These are phyloP conservation scores for Pomatorhinus ruficollis DNA, from an alignment of 2,113 vertebrate species.

Conservation along the genomic window DNA sequence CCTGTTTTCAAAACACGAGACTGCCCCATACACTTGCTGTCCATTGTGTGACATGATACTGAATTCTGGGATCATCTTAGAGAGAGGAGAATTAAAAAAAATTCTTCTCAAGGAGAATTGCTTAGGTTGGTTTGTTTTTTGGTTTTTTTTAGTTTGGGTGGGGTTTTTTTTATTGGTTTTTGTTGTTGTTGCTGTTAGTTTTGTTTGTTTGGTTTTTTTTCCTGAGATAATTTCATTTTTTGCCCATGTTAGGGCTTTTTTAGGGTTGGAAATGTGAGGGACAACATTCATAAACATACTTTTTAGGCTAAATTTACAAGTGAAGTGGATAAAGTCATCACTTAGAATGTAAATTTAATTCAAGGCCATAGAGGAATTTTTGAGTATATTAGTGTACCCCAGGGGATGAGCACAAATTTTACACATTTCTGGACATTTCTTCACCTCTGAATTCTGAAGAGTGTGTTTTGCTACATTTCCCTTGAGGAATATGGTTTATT, in stretches of 20 bases:
- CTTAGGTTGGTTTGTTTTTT: background rate
- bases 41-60: background rate
- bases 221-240: background rate
- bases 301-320: background rate
- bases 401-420: background rate
- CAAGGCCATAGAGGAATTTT: background rate
- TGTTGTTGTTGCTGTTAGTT: background rate
- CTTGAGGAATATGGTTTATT: background rate
- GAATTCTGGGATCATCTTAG: background rate
- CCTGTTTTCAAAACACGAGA: background rate
- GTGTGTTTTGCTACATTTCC: background rate
- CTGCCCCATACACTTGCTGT: background rate
- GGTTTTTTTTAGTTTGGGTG: background rate
- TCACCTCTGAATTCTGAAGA: background rate
- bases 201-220: background rate
- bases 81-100: background rate
- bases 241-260: background rate
- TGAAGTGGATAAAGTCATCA: background rate
- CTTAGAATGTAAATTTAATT: background rate
- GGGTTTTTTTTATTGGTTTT: background rate
- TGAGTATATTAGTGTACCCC: background rate
- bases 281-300: fast-evolving
- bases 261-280: background rate
- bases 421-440: background rate
- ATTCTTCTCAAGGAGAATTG: background rate